Conservation (phyloP, 2,888 invertebrate species). For the Lagria hirta region DNA sequence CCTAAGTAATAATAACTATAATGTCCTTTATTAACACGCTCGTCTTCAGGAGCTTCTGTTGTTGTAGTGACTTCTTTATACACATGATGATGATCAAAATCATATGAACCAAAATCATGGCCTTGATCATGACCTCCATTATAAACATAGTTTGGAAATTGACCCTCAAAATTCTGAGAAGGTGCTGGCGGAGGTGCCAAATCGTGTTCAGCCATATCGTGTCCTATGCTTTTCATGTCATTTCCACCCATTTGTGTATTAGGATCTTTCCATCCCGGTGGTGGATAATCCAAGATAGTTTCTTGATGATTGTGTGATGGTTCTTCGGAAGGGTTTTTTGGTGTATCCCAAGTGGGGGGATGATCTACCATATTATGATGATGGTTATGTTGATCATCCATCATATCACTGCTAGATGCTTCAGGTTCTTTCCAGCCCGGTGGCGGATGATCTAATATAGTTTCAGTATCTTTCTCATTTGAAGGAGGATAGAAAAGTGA, state of each 20-base stretch:
- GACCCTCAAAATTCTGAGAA: slow-evolving; percentile 23
- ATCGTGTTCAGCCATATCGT: slow-evolving; percentile 47
- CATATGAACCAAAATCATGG: slow-evolving; percentile 41
- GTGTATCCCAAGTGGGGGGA: no score
- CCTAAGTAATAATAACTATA: slow-evolving; percentile 77
- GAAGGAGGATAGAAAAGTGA: slow-evolving; percentile 37
- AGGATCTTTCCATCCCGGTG: slow-evolving; percentile 39
- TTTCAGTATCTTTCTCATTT: slow-evolving; percentile 35
- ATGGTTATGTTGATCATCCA: no score
- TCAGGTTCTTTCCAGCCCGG: slow-evolving; percentile 38
- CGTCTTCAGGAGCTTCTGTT: slow-evolving; percentile 57
- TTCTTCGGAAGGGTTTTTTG: no score
- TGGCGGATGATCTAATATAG: slow-evolving; percentile 34
- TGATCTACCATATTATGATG: no score
- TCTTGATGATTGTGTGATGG: slow-evolving; percentile 26
- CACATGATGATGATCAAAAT: slow-evolving; percentile 51
- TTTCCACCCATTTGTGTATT: slow-evolving; percentile 28
- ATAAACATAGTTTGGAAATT: slow-evolving; percentile 49
- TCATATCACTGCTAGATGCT: no score
- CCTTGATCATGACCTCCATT: slow-evolving; percentile 27
- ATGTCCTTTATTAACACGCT: slow-evolving; percentile 60
- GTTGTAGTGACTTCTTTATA: slow-evolving; percentile 52
- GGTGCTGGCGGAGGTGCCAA: slow-evolving; percentile 51
- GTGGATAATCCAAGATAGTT: slow-evolving; percentile 32
- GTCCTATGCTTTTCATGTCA: slow-evolving; percentile 41